Conservation (phyloP, 30 jellyfish, hydroid and myxozoan genomes). For the Turritopsis rubra region DNA sequence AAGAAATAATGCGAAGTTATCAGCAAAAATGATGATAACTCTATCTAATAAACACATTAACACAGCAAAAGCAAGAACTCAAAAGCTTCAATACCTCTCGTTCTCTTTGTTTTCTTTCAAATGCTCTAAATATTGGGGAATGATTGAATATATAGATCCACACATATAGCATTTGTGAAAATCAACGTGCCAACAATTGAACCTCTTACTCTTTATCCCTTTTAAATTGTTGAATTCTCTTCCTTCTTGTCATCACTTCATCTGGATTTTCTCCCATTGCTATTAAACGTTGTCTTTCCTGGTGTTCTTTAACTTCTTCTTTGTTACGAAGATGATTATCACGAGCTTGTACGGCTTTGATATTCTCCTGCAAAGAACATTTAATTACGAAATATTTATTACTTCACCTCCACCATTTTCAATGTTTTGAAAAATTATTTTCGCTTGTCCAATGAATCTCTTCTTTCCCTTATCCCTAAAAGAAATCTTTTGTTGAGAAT, state of each 20-base stretch:
- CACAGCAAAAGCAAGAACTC: not conserved
- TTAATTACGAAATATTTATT: not conserved
- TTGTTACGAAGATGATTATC: constrained; percentile 37
- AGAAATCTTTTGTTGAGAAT: too few relatives aligned
- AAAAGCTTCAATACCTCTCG: constrained; percentile 47
- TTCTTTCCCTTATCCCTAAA: too few relatives aligned
- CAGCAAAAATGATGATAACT: too few relatives aligned
- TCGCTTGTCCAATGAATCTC: too few relatives aligned
- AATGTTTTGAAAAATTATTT: too few relatives aligned
- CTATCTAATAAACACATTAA: too few relatives aligned
- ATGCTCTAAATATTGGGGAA: constrained; percentile 84
- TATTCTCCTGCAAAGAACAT: constrained; percentile 46
- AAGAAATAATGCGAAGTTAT: too few relatives aligned
- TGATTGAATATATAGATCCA: too few relatives aligned
- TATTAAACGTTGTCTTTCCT: constrained; percentile 49
- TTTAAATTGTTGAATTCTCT: constrained; percentile 63
- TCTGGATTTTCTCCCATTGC: constrained; percentile 73
- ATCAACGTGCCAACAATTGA: not conserved
- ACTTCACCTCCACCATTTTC: too few relatives aligned
- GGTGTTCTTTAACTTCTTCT: constrained; percentile 36
- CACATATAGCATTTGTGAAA: not conserved
- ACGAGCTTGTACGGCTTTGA: constrained; percentile 47
- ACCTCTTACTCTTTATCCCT: constrained; percentile 60
- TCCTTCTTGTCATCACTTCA: constrained; percentile 62
- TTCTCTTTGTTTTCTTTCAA: constrained; percentile 88